These are phyloP conservation scores for Oscheius sp. DNA, from an alignment of 2,888 invertebrate genomes.

Conservation along the genomic window DNA sequence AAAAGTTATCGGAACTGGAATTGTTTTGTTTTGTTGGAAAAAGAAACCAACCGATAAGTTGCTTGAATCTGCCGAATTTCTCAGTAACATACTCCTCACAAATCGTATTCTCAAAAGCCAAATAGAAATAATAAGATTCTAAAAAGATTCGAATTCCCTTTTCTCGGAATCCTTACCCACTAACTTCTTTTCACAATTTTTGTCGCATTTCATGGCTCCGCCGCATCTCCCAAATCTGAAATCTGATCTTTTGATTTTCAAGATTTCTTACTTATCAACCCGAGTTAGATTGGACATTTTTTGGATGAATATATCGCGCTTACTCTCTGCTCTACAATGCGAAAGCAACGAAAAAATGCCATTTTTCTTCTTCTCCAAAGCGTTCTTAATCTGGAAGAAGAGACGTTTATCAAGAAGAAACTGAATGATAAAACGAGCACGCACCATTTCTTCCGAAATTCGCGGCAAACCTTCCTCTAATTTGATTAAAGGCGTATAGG, in stretches of 20 bases:
- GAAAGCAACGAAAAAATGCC: neutral
- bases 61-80: constrained; percentile 7
- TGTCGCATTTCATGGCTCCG: neutral
- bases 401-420: neutral
- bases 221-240: constrained; percentile 3
- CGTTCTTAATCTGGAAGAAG: neutral
- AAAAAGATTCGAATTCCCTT: neutral
- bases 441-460: neutral
- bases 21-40: too few relatives aligned
- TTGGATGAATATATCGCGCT: neutral
- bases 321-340: neutral
- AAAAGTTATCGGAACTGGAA: constrained; percentile 15
- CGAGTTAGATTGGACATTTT: neutral
- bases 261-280: neutral
- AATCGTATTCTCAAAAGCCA: constrained; percentile 8
- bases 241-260: too few relatives aligned
- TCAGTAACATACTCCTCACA: constrained; percentile 15
- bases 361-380: neutral
- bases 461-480: neutral
- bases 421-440: neutral
- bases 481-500: neutral
- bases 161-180: too few relatives aligned
- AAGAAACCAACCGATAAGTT: neutral
- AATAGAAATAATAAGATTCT: neutral
- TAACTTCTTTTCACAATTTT: neutral